Evolutionary conservation across 2,888 invertebrate species (phyloP), one percentile per base, ranked within the genome.

Genomic region (Drosophila pseudotalamancana): DNA sequence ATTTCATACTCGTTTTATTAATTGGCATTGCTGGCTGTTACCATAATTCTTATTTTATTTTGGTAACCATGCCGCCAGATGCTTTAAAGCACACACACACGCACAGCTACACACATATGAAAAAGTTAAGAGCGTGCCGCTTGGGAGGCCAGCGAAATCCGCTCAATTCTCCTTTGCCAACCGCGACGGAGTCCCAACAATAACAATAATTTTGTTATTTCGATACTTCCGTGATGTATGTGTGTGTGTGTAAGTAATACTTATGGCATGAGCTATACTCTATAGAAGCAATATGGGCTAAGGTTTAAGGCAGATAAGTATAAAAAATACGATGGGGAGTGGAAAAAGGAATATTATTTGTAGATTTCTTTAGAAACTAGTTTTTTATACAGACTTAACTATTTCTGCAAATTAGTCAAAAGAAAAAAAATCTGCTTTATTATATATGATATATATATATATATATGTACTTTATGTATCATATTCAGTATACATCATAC

Each of bases 161-260:
- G 77, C 76, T 69, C 65, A 72, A 80, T 80, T 80, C 72, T 61
- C 68, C 49, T 29, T 18, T 9, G 27, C 31, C 57, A 18, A 14
- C 5, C 51, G 23, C 19, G 39, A n/a, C 64, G 0, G n/a, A 14
- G 61, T 48, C 42, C 69, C 65, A 77, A 82, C 71, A 82, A 78
- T 82, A 82, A 80, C 77, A 87, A 87, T 87, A 86, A 85, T 82
- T 87, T 85, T 85, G 87, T 85, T 85, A 87, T 87, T 85, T 85
- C 85, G 85, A 85, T 85, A 85, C 79, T 84, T 79, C 62, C 69
- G 43, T 46, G 56, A 25, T 59, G 63, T 34, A n/a, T 12, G 27
- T 29, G 23, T n/a, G 32, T 29, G 32, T 50, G 39, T 37, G 35
- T 54, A 29, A 11, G 50, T 39, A 39, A 54, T 54, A 55, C 40